Percentiles rank a stretch among this genome's conserved stretches.
phyloP scores from a whole-genome alignment of 2,888 invertebrate genomes.

The Bruchidius siliquastri region DNA sequence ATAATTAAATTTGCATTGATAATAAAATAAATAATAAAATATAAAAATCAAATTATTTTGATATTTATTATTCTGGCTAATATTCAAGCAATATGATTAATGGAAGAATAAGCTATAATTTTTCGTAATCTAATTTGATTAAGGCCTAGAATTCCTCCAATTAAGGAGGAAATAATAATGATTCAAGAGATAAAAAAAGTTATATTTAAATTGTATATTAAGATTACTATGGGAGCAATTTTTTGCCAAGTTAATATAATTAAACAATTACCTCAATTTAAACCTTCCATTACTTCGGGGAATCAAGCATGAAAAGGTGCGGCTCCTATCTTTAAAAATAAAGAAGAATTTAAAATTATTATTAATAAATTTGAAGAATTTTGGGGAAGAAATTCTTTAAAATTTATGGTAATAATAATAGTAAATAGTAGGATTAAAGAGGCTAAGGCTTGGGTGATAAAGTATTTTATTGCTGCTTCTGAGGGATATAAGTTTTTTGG shows the following conservation, averaged over 20 bases:
- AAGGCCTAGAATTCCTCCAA: conserved; percentile 53
- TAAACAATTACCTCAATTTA: conserved; percentile 55
- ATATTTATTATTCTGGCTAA: conserved; percentile 7
- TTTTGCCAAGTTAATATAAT: conserved; percentile 62
- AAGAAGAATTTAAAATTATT: conserved; percentile 32
- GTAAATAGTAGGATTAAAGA: conserved; percentile 53
- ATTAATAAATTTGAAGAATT: conserved; percentile 1
- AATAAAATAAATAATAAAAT: conserved; percentile 52
- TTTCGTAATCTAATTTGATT: conserved; percentile 47
- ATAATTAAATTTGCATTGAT: conserved; percentile 48
- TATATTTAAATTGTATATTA: conserved; percentile 37
- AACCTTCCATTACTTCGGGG: conserved; percentile 55
- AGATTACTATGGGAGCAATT: conserved; percentile 56
- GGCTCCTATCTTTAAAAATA: conserved; percentile 56
- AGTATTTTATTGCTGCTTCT: conserved; percentile 59
- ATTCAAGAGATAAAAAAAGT: conserved; percentile 44
- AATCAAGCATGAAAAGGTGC: conserved; percentile 59
- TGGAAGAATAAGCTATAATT: conserved; percentile 59
- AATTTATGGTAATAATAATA: conserved; percentile 44
- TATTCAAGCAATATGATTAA: conserved; percentile 59
- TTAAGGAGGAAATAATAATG: conserved; percentile 48
- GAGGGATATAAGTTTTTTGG: conserved; percentile 49
- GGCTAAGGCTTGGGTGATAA: conserved; percentile 56
- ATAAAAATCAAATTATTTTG: conserved; percentile 20
- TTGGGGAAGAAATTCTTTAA: conserved; percentile 24